These are phyloP conservation scores for Clarias magur DNA, from an alignment of 2,113 vertebrate genomes.

Conservation along the genomic window DNA sequence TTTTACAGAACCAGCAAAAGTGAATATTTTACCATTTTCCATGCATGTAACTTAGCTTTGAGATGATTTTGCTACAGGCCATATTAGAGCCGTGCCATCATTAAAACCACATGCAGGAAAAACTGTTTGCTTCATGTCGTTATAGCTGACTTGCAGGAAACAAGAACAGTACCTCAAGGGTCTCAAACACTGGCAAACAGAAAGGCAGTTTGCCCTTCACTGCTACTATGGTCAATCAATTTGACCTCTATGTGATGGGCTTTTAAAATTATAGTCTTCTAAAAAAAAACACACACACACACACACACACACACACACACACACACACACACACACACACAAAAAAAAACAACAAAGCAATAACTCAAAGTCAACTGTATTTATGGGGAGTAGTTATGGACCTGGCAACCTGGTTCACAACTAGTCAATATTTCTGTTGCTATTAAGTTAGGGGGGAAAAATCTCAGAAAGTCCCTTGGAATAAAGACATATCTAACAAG, in stretches of 20 bases:
- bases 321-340: too few relatives aligned
- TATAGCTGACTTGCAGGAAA: neutral
- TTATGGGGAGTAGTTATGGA: slow-evolving; percentile 17
- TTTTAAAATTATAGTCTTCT: slow-evolving; percentile 52
- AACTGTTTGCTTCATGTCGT: slow-evolving; percentile 4
- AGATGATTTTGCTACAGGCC: neutral
- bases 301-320: too few relatives aligned
- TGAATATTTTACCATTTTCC: slow-evolving; percentile 1
- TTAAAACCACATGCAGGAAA: slow-evolving; percentile 33
- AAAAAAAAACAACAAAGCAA: too few relatives aligned
- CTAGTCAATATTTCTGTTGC: neutral
- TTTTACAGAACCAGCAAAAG: neutral
- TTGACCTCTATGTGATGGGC: slow-evolving; percentile 33
- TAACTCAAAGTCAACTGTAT: slow-evolving; percentile 15
- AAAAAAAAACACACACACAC: neutral
- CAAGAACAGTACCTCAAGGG: slow-evolving; percentile 54
- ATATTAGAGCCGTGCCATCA: slow-evolving; percentile 4
- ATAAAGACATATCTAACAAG: neutral
- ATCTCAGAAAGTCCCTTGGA: neutral
- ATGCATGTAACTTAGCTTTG: slow-evolving; percentile 26
- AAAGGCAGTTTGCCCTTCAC: slow-evolving; percentile 20
- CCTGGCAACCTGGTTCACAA: neutral
- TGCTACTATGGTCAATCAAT: slow-evolving; percentile 38
- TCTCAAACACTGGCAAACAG: slow-evolving; percentile 50
- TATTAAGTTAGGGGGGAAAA: neutral